phyloP scores from a whole-genome alignment of 1,140 invertebrate species.

The Drosophila melanogaster region Release_6_plus_ISO1_MT NT_033779.5:11539501-11540000 shows the following conservation, averaged over 20 bases:
- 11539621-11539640: background rate
- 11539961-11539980: slow-evolving; percentile 34
- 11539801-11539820: slow-evolving; percentile 14
- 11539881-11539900: slow-evolving; percentile 67
- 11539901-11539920: slow-evolving; percentile 81
- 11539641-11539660: slow-evolving; percentile 38
- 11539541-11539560: slow-evolving; percentile 81
- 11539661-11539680: slow-evolving; percentile 79
- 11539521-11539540: slow-evolving; percentile 79
- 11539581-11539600: slow-evolving; percentile 57
- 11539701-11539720: slow-evolving; percentile 32
- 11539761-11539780: slow-evolving; percentile 62
- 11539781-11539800: slow-evolving; percentile 60
- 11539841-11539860: slow-evolving; percentile 73
- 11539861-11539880: slow-evolving; percentile 64
- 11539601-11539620: slow-evolving; percentile 10
- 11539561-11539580: slow-evolving; percentile 81
- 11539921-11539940: slow-evolving; percentile 79
- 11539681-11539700: slow-evolving; percentile 50
- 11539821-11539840: slow-evolving; percentile 54
- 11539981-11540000: background rate
- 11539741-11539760: slow-evolving; percentile 11
- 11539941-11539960: slow-evolving; percentile 64
- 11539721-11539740: slow-evolving; percentile 41
- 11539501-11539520: slow-evolving; percentile 68